Percentiles rank a stretch among this genome's conserved stretches.
Evolutionary conservation across 2,797 vertebrate genomes (phyloP).

Genomic region (Rhynchotus rufescens): DNA sequence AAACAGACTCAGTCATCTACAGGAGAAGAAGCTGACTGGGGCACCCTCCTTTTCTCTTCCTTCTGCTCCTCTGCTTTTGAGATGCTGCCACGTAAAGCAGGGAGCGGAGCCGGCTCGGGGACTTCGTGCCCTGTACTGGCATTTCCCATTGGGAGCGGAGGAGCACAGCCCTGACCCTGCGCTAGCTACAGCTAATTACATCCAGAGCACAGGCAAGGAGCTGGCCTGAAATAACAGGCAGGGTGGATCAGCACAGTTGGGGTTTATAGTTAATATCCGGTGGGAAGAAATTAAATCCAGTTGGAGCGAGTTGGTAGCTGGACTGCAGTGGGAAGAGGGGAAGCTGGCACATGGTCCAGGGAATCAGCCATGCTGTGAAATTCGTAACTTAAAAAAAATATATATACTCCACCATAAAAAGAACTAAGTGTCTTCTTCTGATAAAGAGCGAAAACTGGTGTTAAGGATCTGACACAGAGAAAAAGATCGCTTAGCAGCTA

Average conservation of each 20-base stretch:
- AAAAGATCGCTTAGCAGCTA: conserved; percentile 38
- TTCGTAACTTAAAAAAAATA: conserved; percentile 14
- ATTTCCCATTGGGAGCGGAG: not conserved
- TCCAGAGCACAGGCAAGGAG: not conserved
- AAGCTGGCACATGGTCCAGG: not conserved
- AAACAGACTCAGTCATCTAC: not conserved
- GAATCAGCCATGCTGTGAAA: conserved; percentile 6
- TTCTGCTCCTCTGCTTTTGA: not conserved
- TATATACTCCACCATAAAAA: not conserved
- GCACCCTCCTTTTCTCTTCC: not conserved
- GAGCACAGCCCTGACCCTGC: not conserved
- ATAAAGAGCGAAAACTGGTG: not conserved
- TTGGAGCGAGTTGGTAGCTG: not conserved
- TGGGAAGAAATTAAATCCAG: conserved; percentile 57
- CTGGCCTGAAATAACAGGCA: not conserved
- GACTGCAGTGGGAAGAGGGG: not conserved
- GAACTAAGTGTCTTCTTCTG: not conserved
- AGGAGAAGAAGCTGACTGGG: not conserved
- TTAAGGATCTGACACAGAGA: conserved; percentile 17
- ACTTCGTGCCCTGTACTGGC: not conserved
- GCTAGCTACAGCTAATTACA: conserved; percentile 24
- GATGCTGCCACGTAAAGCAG: not conserved
- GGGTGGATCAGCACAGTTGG: not conserved
- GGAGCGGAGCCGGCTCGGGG: not conserved
- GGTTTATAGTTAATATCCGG: conserved; percentile 28